Evolutionary conservation across 2,797 vertebrate genomes (phyloP).

Genomic region (Smutsia temminckii): DNA sequence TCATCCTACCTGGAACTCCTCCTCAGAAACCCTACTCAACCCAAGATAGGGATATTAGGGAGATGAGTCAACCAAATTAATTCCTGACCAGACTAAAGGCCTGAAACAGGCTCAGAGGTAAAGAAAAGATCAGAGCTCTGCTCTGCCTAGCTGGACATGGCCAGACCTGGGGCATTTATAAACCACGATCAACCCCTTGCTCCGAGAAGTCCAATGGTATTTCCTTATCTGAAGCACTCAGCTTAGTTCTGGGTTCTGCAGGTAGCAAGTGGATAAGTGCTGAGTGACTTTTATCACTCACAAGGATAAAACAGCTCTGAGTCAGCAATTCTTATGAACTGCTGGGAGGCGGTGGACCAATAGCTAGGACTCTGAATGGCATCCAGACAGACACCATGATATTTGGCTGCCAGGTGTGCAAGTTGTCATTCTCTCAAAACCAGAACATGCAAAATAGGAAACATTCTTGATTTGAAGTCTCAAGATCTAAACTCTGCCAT

Average conservation of each 20-base stretch:
- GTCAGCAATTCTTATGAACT: neutral
- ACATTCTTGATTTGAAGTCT: neutral
- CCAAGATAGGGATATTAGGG: neutral
- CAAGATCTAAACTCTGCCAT: neutral
- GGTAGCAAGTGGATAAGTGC: neutral
- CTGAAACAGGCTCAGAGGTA: neutral
- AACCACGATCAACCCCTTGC: neutral
- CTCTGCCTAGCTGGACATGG: neutral
- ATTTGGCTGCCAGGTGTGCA: neutral
- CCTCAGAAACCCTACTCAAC: neutral
- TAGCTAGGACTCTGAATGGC: neutral
- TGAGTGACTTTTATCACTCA: neutral
- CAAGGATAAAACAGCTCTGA: neutral
- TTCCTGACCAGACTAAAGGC: neutral
- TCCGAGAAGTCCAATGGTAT: neutral
- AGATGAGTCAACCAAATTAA: neutral
- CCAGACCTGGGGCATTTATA: neutral
- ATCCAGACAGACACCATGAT: neutral
- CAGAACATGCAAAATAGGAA: neutral
- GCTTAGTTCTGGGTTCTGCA: neutral
- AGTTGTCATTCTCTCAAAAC: neutral
- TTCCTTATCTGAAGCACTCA: neutral
- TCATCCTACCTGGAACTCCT: neutral
- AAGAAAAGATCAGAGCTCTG: neutral
- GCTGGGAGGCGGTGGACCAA: neutral